These are phyloP conservation scores for Apodemus sylvaticus DNA, from an alignment of 2,113 vertebrate genomes.

Conservation along the genomic window DNA sequence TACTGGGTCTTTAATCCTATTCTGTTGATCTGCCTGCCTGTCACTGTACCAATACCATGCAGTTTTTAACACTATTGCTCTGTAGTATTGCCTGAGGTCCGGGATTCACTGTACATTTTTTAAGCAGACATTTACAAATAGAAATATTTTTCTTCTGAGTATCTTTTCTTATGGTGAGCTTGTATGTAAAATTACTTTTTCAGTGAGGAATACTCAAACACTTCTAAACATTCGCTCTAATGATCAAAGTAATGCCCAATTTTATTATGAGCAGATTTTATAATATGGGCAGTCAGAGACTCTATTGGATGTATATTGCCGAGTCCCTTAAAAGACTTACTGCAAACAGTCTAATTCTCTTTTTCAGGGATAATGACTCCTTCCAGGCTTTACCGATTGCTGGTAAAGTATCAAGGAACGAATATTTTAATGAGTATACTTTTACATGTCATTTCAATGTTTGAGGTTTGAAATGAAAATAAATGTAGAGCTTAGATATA, in stretches of 20 bases:
- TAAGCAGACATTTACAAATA: slow-evolving; percentile 7
- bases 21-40: too few species aligned
- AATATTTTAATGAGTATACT: slow-evolving; percentile 59
- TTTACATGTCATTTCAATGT: slow-evolving; percentile 2
- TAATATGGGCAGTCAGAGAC: background rate
- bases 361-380: slow-evolving; percentile 48
- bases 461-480: slow-evolving; percentile 2
- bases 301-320: slow-evolving; percentile 68
- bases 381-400: slow-evolving; percentile 47
- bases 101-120: background rate
- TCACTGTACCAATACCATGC: too few species aligned
- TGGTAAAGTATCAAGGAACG: slow-evolving; percentile 55
- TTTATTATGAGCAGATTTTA: slow-evolving; percentile 77
- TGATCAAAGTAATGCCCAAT: slow-evolving; percentile 72
- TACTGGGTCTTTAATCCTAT: too few species aligned
- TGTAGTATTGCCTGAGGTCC: too few species aligned
- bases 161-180: background rate
- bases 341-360: slow-evolving; percentile 49
- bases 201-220: slow-evolving; percentile 46
- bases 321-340: slow-evolving; percentile 74
- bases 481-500: background rate
- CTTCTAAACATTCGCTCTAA: slow-evolving; percentile 18
- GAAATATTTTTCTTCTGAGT: background rate
- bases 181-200: slow-evolving; percentile 27
- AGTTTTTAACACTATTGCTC: too few species aligned